Base-by-base conservation (phyloP, 2,797 vertebrate genomes). In the Premnoplex brunnescens region DNA sequence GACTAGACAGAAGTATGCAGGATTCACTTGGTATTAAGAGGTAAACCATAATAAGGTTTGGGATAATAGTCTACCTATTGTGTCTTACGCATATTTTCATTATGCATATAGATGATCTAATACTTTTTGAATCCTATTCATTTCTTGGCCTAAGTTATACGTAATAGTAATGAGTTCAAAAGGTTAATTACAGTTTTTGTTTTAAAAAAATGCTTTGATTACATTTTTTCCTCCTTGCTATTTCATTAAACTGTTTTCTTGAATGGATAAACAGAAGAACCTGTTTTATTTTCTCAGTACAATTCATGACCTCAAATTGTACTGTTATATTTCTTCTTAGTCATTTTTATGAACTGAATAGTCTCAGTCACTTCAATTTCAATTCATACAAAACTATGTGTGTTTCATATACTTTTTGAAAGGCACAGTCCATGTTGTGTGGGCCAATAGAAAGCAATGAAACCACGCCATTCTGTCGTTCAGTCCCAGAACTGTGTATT, bases 341-440 rank as follows among this genome's bases (percentile, higher is more conserved):
- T 44, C 4, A 7, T 51, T 69, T 77, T 68, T 83, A 7, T 46
- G 26, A 52, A 3, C 6, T 39, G 14, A 37, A 22, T 26, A 44
- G 14, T 52, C 49, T 12, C 6, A 8, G 21, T 64, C 51, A 75
- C 69, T 72, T 69, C 14, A 26, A n/a, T 58, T 71, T 64, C 36
- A 43, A 32, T 51, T 74, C 48, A 68, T 8, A 44, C 1, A 4
- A 41, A 73, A 73, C 24, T 12, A 2, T 8, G 2, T 28, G 13
- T 19, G 7, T 85, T 77, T 32, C 22, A 26, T 55, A 22, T 0
- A 0, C 51, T 64, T 69, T 88, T 49, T 71, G 28, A 23, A 16
- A 86, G 58, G 12, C 34, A 8, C 0, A 0, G 41, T n/a, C 44
- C 19, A 4, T 3, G 14, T 62, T 19, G 2, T 26, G 4, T 4